Base-by-base conservation (phyloP, 2,113 vertebrate species). In the Okapia johnstoni region DNA sequence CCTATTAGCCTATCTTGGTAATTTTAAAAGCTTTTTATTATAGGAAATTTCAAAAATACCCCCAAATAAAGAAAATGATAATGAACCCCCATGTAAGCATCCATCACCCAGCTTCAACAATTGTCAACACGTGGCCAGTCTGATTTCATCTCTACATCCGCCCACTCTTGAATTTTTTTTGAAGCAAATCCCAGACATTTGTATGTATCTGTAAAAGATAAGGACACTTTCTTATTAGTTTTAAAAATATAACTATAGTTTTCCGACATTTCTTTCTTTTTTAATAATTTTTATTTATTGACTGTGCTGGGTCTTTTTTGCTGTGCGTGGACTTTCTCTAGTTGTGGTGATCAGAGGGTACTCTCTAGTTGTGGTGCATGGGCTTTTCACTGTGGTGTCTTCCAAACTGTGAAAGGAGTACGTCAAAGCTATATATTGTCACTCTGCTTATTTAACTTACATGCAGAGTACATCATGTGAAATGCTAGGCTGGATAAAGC, bases 1-100 rank as follows among this genome's bases (percentile, higher is more conserved):
- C 66, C 21, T 73, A 40, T 73, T 23, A 36, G 17, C 19, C 66
- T 73, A 40, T 25, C 66, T 73, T 40, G 66, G 66, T 40, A 73
- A 73, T 25, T 73, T 73, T 40, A 40, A 58, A 73, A 40, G 36
- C n/a, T 73, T 40, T 73, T 40, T 12, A 73, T 73, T 23, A 40
- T 76, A 90, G 54, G n/a, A 93, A 88, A 81, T 84, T 93, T 91
- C 23, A 97, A 90, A 90, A 85, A 48, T 66, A 81, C 11, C 16
- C n/a, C 28, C 6, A 86, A 81, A 85, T 55, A 77, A 90, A 63
- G 81, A 86, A 70, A 61, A 90, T 33, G 33, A 21, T 90, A 77
- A 63, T 66, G n/a, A 96, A 28, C n/a, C 46, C 28, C 13, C 17
- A 0, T 52, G 25, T 88, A 94, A 83, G 61, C 14, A 48, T 63